Evolutionary conservation across 2,797 vertebrate genomes (phyloP), one percentile per base, ranked within the genome.

Genomic region (Florisuga fusca): DNA sequence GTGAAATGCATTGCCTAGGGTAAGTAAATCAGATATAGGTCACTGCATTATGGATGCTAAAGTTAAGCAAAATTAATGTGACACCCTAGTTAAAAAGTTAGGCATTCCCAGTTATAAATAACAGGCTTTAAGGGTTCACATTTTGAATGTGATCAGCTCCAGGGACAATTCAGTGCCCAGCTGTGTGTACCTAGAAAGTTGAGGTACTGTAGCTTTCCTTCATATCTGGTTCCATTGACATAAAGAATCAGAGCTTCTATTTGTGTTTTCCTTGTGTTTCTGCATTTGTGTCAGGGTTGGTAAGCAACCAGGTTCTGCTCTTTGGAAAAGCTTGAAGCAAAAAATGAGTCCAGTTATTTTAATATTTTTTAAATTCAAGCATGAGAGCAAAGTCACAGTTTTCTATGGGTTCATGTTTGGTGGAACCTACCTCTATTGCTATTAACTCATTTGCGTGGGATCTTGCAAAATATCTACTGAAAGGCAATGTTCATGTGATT

Each of bases 91-190:
- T 93, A 75, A 78, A 92, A 68, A 86, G 33, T 62, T 71, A 54
- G 69, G 55, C 38, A 74, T 81, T 81, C 54, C 41, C 76, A 81
- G 77, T 21, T 80, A 51, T 78, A 91, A 92, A 78, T 67, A 91
- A 53, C 80, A 75, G 61, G 66, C 50, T 84, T 46, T 54, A 46
- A 51, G 66, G 83, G 62, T 53, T 31, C 75, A 72, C 64, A 75
- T 88, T 87, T 73, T 69, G 66, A 72, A 38, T 25, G 36, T 21
- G 20, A 34, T 62, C 10, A 3, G 91, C 80, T 90, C 77, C 77
- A 84, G 93, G 74, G 94, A 88, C 62, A 68, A 59, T 72, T 88
- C 92, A 41, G 53, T 63, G 75, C 36, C 38, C 43, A 90, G 51
- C n/a, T 57, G 12, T 23, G 34, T 54, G 80, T 45, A 54, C 55